These are phyloP conservation scores for Dexiosoma caninum DNA, from an alignment of 2,888 invertebrate genomes.

Conservation along the genomic window DNA sequence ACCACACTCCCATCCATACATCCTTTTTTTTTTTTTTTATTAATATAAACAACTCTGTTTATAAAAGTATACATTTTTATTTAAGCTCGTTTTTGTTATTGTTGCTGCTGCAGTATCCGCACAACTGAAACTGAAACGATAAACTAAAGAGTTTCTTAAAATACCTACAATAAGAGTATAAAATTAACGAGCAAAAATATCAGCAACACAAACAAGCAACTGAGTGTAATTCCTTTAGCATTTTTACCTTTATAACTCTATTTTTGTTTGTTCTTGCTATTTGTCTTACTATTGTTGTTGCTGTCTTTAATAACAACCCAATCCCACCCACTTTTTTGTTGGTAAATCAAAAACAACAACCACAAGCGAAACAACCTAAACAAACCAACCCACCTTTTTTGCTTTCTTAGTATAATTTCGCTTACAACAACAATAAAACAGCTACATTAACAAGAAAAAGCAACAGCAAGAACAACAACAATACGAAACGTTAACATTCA, in stretches of 20 bases:
- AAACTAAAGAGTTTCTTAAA: constrained; percentile 46
- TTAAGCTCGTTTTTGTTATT: neutral
- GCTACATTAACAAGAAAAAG: too few species aligned
- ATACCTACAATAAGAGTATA: constrained; percentile 45
- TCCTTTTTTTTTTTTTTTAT: neutral
- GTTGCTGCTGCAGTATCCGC: constrained; percentile 3
- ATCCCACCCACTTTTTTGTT: constrained; percentile 57
- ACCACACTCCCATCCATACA: neutral
- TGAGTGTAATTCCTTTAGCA: constrained; percentile 45
- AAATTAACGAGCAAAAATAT: neutral
- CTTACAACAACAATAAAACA: constrained; percentile 43
- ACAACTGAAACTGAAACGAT: neutral
- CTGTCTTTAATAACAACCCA: constrained; percentile 47
- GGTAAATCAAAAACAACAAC: constrained; percentile 30
- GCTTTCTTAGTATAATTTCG: constrained; percentile 20
- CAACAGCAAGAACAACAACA: constrained; percentile 25
- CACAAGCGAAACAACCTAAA: constrained; percentile 40
- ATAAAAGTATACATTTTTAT: constrained; percentile 14
- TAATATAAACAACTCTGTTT: constrained; percentile 45
- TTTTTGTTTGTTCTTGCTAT: neutral
- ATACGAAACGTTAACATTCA: constrained; percentile 34
- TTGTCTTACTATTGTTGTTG: constrained; percentile 37
- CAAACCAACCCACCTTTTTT: constrained; percentile 61
- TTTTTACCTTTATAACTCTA: constrained; percentile 56
- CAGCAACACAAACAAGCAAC: neutral